Evolutionary conservation across 2,888 invertebrate species (phyloP).

Genomic region (Chelonus formosanus): DNA sequence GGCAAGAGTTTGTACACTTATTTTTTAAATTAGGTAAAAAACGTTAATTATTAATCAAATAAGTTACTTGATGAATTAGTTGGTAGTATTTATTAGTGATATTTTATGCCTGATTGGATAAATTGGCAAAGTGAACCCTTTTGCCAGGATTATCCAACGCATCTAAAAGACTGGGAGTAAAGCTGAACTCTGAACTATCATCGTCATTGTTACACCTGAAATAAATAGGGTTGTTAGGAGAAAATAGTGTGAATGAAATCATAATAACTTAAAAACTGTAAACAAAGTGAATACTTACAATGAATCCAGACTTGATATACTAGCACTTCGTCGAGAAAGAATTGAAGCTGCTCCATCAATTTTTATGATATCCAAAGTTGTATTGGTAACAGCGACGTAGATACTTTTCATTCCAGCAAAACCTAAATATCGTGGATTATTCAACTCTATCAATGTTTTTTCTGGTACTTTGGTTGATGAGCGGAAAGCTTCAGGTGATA

Average conservation of each 20-base stretch:
- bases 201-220: slow-evolving; percentile 57
- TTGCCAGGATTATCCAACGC: slow-evolving; percentile 66
- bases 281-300: slow-evolving; percentile 48
- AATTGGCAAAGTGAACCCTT: slow-evolving; percentile 60
- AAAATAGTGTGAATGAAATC: not conserved
- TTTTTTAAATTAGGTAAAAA: not conserved
- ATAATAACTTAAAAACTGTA: slow-evolving; percentile 11
- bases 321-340: slow-evolving; percentile 46
- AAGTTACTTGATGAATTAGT: no score
- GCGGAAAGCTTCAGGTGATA: slow-evolving; percentile 55
- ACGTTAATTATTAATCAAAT: not conserved
- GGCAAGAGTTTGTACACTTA: slow-evolving; percentile 17
- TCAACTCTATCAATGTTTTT: slow-evolving; percentile 60
- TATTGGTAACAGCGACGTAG: slow-evolving; percentile 61
- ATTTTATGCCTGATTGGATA: slow-evolving; percentile 16
- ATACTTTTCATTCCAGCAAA: slow-evolving; percentile 61
- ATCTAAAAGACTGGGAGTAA: slow-evolving; percentile 69
- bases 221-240: slow-evolving; percentile 25
- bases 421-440: slow-evolving; percentile 66
- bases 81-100: no score
- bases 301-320: slow-evolving; percentile 58
- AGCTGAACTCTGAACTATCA: slow-evolving; percentile 67
- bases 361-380: slow-evolving; percentile 56
- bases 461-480: slow-evolving; percentile 55
- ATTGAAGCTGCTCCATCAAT: slow-evolving; percentile 51